Evolutionary conservation across 2,888 invertebrate genomes (phyloP).

Genomic region (Rhagonycha fulva): DNA sequence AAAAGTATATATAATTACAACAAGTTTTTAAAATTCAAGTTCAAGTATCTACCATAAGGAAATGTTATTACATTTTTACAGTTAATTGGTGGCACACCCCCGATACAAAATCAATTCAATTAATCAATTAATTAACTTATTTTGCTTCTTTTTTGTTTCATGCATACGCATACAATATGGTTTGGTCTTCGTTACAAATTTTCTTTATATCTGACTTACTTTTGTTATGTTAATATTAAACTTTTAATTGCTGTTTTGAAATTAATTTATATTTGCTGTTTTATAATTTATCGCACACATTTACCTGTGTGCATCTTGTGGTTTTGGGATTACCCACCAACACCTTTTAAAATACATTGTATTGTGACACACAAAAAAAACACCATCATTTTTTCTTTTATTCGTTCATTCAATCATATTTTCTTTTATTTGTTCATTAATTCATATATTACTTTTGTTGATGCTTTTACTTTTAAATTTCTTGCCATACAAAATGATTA

Average conservation of each 20-base stretch:
- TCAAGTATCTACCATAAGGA: too few relatives aligned
- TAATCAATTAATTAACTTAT: slow-evolving; percentile 21
- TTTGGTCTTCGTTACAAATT: slow-evolving; percentile 34
- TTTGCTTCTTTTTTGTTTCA: slow-evolving; percentile 49
- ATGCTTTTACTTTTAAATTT: background rate
- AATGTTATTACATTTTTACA: too few relatives aligned
- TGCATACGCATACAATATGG: slow-evolving; percentile 50
- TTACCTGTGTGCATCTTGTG: slow-evolving; percentile 33
- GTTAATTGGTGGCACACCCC: background rate
- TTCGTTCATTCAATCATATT: background rate
- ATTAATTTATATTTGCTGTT: slow-evolving; percentile 35
- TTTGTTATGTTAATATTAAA: slow-evolving; percentile 20
- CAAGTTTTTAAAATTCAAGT: too few relatives aligned
- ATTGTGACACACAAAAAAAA: slow-evolving; percentile 11
- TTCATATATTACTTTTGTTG: background rate
- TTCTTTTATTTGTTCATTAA: background rate
- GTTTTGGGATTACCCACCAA: slow-evolving; percentile 50
- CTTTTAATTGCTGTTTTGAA: slow-evolving; percentile 29
- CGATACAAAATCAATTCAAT: background rate
- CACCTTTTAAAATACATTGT: slow-evolving; percentile 37
- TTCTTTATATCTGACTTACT: slow-evolving; percentile 21
- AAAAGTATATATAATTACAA: too few relatives aligned
- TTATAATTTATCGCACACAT: slow-evolving; percentile 37
- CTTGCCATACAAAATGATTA: background rate
- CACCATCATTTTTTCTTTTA: background rate